Evolutionary conservation across 2,888 invertebrate species (phyloP), one percentile per base, ranked within the genome.

Genomic region (Ceraclea dissimilis): DNA sequence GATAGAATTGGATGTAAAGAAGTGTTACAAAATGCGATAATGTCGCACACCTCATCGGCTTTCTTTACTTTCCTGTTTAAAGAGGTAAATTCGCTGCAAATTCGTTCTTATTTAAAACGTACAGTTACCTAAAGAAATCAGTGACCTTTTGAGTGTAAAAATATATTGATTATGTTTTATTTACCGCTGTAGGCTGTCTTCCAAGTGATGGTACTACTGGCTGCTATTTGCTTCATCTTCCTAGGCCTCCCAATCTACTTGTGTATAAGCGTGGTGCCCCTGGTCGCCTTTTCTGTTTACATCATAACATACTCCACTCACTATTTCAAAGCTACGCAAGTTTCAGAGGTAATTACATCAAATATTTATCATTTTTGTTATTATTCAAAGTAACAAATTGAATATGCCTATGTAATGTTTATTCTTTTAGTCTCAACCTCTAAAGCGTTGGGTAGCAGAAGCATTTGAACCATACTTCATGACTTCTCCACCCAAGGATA

Each of bases 401-500:
- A 44, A 11, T 44, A 16, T 16, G 16, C 6, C n/a, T 16, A 44
- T 16, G 11, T 19, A 49, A 31, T 54, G 19, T 19, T 54, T 21
- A 20, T 21, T 55, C 6, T 61, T 52, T 31, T 51, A 62, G 62
- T 34, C 44, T 17, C 54, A 57, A 18, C 60, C 60, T 2, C 55
- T 54, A 26, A 59, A 55, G 31, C 52, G 57, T 11, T 62, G 62
- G 62, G 59, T 62, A 44, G 62, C 62, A 10, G 62, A 60, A 52
- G 62, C 57, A 10, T 59, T 53, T 53, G 62, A 62, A 49, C 62
- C 62, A n/a, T 62, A 59, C 49, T 62, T 62, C 21, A 57, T 60
- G 57, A 56, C 52, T 16, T 33, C 53, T 1, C 55, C 57, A 18
- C 58, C 60, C 8, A 46, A 52, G 21, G 51, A 53, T 31, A 31